Evolutionary conservation across 2,888 invertebrate genomes (phyloP).

Genomic region (Troides aeacus): DNA sequence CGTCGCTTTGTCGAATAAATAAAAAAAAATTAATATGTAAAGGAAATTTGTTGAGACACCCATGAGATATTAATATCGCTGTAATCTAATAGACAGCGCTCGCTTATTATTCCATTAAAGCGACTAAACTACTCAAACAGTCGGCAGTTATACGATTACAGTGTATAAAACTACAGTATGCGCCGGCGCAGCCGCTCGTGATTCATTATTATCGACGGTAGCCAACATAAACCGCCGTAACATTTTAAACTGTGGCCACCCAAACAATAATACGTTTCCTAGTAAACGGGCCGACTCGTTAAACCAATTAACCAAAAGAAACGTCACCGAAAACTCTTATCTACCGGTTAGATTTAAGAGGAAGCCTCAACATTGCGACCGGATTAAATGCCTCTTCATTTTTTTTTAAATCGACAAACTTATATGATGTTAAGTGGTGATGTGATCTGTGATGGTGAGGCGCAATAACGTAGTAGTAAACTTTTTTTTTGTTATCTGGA

Average conservation of each 20-base stretch:
- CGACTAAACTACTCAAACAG: not conserved
- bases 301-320: constrained; percentile 60
- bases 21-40: not conserved
- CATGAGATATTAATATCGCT: not conserved
- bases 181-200: not conserved
- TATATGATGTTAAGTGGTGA: no score
- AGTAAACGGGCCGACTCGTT: constrained; percentile 49
- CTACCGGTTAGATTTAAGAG: constrained; percentile 50
- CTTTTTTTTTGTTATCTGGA: no score
- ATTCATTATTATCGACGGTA: constrained; percentile 15
- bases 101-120: constrained; percentile 1
- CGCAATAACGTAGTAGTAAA: no score
- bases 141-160: constrained; percentile 9
- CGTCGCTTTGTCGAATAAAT: no score
- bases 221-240: constrained; percentile 14
- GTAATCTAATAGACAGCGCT: not conserved
- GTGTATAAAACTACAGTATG: not conserved
- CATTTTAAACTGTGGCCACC: constrained; percentile 49
- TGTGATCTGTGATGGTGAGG: no score
- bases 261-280: constrained; percentile 49
- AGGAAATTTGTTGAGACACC: not conserved
- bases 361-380: constrained; percentile 28
- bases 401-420: not conserved
- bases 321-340: constrained; percentile 57
- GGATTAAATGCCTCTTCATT: not conserved